A percentile compares a stretch with the other conserved stretches of the same genome.
These are phyloP conservation scores for Phyllotis vaccarum DNA, from an alignment of 2,797 vertebrate species.

Conservation along the genomic window DNA sequence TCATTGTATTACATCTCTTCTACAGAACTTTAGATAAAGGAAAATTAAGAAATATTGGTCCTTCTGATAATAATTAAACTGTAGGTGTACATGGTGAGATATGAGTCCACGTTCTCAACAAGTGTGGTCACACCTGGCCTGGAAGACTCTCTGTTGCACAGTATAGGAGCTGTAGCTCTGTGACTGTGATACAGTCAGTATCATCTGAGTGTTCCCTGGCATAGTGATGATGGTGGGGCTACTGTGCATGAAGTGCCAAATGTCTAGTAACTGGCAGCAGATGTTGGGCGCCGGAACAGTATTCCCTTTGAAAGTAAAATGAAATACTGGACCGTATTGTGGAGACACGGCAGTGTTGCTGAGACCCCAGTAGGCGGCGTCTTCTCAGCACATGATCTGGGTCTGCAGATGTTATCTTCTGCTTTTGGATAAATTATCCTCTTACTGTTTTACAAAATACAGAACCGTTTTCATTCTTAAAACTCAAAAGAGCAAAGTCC, in stretches of 20 bases:
- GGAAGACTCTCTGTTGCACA: not conserved
- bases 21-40: not conserved
- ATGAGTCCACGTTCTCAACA: not conserved
- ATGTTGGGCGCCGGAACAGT: not conserved
- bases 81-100: not conserved
- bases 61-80: not conserved
- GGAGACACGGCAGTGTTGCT: not conserved
- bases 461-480: conserved; percentile 12
- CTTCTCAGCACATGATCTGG: no score
- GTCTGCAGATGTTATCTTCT: not conserved
- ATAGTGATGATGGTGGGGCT: not conserved
- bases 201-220: not conserved
- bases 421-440: not conserved
- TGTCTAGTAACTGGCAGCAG: not conserved
- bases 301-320: not conserved
- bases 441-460: conserved; percentile 3
- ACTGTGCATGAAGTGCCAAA: not conserved
- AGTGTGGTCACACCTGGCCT: not conserved
- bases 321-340: not conserved
- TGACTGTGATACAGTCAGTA: not conserved
- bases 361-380: not conserved
- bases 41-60: not conserved
- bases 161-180: not conserved
- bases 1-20: not conserved
- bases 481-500: not conserved